A percentile compares a stretch with the other conserved stretches of the same genome.
Evolutionary conservation across 2,797 vertebrate species (phyloP).

Genomic region (Phoxinus dragarum): DNA sequence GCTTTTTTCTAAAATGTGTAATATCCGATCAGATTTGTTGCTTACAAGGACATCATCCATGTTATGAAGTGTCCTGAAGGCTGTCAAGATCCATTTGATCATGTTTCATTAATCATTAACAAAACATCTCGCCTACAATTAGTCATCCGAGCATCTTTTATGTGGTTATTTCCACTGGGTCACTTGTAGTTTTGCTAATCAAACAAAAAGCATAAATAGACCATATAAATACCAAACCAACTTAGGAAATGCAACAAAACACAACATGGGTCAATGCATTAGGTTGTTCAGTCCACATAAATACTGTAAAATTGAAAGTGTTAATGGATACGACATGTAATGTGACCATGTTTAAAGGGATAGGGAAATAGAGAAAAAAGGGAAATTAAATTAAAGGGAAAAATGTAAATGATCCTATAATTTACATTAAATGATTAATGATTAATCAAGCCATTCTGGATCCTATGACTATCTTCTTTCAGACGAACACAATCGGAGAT

Average conservation of each 20-base stretch:
- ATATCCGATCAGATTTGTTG: not conserved
- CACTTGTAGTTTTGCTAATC: not conserved
- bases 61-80: not conserved
- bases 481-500: too few relatives aligned
- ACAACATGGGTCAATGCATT: not conserved
- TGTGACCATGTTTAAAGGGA: not conserved
- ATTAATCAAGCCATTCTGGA: too few relatives aligned
- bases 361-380: too few relatives aligned
- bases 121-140: not conserved
- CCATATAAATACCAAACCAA: not conserved
- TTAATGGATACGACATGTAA: not conserved
- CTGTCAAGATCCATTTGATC: constrained; percentile 10
- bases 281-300: not conserved
- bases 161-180: not conserved
- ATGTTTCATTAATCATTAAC: not conserved
- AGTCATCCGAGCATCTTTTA: not conserved
- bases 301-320: not conserved
- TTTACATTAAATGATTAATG: too few relatives aligned
- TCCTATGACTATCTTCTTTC: too few relatives aligned
- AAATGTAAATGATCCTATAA: too few relatives aligned
- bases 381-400: too few relatives aligned
- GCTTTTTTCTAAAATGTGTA: not conserved
- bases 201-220: not conserved
- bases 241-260: not conserved
- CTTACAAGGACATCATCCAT: not conserved